Conservation (phyloP, 2,797 vertebrate species). For the Hapalemur alaotrensis region DNA sequence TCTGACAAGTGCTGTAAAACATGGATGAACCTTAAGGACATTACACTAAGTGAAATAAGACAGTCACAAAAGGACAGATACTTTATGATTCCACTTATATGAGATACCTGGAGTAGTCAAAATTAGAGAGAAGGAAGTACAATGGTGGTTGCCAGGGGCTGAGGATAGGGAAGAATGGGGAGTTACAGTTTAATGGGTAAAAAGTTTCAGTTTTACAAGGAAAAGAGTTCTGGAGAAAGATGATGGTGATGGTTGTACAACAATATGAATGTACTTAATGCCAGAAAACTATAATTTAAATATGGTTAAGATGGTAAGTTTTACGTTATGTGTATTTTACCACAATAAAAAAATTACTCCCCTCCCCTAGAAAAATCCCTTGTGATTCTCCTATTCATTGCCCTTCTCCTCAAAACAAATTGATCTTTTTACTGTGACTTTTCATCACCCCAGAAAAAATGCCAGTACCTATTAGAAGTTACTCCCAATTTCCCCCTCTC, state of each 20-base stretch:
- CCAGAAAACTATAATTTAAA: not conserved
- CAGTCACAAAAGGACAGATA: not conserved
- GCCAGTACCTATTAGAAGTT: not conserved
- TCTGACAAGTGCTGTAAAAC: not conserved
- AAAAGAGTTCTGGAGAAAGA: not conserved
- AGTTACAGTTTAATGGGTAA: not conserved
- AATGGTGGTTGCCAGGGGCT: not conserved
- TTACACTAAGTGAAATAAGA: not conserved
- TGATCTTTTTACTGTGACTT: not conserved
- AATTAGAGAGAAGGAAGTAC: not conserved
- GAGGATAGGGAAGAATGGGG: not conserved
- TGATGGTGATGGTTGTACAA: not conserved
- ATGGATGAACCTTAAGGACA: not conserved
- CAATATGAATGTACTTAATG: not conserved
- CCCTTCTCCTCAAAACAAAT: not conserved
- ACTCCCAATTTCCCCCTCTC: not conserved
- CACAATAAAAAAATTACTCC: not conserved
- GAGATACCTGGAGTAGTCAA: not conserved
- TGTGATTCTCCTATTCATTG: not conserved
- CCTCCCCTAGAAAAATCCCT: not conserved
- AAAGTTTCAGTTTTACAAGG: not conserved
- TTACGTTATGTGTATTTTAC: not conserved
- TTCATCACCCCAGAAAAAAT: not conserved
- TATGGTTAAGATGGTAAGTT: not conserved
- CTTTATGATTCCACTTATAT: not conserved